Evolutionary conservation across 2,113 vertebrate genomes (phyloP).

Genomic region (Gasterosteus aculeatus): DNA sequence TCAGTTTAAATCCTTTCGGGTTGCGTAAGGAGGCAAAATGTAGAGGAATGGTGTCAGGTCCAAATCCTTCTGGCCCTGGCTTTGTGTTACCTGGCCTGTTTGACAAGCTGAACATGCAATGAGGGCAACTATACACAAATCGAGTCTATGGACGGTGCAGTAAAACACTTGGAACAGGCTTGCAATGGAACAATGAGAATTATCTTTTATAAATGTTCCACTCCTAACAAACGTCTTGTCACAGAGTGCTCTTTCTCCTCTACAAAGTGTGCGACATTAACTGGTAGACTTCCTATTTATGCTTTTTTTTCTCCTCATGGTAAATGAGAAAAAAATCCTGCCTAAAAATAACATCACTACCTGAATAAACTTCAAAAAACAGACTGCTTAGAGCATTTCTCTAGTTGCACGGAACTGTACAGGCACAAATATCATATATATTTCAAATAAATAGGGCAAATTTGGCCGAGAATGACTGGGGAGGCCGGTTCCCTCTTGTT

Average conservation of each 20-base stretch:
- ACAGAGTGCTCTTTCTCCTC: conserved; percentile 45
- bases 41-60: no score
- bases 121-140: conserved; percentile 78
- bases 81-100: conserved; percentile 70
- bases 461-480: conserved; percentile 71
- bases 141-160: conserved; percentile 69
- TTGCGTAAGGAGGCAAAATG: no score
- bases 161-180: conserved; percentile 74
- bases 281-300: conserved; percentile 56
- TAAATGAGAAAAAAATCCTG: conserved; percentile 58
- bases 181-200: conserved; percentile 70
- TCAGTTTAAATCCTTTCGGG: no score
- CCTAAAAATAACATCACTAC: conserved; percentile 78
- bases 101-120: conserved; percentile 83
- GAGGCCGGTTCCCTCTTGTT: conserved; percentile 58
- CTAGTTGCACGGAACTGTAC: conserved; percentile 83
- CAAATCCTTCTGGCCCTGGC: conserved; percentile 2
- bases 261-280: conserved; percentile 68
- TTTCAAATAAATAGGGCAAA: conserved; percentile 85
- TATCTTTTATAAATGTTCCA: conserved; percentile 44
- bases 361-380: conserved; percentile 79
- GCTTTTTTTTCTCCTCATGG: conserved; percentile 37
- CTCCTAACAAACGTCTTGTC: conserved; percentile 45
- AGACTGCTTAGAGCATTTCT: conserved; percentile 75
- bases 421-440: conserved; percentile 83